Evolutionary conservation across 2,113 vertebrate genomes (phyloP).

Genomic region (Notiomystis cincta): DNA sequence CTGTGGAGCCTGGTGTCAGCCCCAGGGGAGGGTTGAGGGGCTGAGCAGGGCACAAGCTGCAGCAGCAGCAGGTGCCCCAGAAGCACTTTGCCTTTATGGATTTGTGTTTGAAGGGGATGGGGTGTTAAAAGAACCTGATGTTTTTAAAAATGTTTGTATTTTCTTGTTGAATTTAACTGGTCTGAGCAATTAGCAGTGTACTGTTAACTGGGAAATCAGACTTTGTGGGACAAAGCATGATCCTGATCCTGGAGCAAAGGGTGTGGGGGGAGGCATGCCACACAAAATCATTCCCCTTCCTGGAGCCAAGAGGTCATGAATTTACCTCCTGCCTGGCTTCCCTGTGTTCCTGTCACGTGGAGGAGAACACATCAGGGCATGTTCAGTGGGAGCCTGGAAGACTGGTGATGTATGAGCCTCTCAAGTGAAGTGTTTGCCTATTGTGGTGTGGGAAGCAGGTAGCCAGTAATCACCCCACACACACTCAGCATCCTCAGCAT

Average conservation of each 20-base stretch:
- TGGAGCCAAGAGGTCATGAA: not conserved
- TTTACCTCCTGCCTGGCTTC: not conserved
- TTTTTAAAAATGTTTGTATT: not conserved
- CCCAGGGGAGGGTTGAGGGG: not conserved
- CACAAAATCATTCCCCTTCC: not conserved
- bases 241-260: not conserved
- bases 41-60: not conserved
- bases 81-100: not conserved
- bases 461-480: not conserved
- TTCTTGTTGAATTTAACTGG: conserved; percentile 18
- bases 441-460: not conserved
- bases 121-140: not conserved
- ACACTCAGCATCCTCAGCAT: not conserved
- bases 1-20: not conserved
- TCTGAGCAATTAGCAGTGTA: not conserved
- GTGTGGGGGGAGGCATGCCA: not conserved
- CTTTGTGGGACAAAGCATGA: not conserved
- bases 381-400: not conserved
- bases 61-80: not conserved
- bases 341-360: accelerated
- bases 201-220: conserved; percentile 26
- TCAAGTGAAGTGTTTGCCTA: not conserved
- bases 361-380: not conserved
- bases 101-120: not conserved
- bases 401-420: not conserved